Conservation (phyloP, 2,797 vertebrate species). For the Hybognathus amarus region DNA sequence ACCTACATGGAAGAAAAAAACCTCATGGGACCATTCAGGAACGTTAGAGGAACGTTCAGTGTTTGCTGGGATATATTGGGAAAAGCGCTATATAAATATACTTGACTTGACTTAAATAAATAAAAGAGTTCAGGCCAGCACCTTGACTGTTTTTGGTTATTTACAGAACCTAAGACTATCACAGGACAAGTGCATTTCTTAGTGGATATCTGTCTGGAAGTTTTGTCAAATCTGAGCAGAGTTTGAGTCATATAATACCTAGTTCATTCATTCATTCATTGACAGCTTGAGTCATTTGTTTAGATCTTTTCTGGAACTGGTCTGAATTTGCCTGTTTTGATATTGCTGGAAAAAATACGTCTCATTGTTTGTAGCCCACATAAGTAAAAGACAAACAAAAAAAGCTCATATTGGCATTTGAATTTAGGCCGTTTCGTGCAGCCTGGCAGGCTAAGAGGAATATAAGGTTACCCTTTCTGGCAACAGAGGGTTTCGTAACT, state of each 20-base stretch:
- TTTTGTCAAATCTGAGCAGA: background rate
- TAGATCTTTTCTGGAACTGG: background rate
- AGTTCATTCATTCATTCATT: too few species aligned
- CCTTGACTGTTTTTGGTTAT: background rate
- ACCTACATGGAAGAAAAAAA: too few species aligned
- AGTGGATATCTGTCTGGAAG: background rate
- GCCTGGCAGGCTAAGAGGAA: background rate
- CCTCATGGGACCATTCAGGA: too few species aligned
- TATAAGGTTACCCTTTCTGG: background rate
- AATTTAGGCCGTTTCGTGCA: background rate
- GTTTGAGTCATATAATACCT: too few species aligned
- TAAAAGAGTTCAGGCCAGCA: background rate
- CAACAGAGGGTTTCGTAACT: conserved; percentile 16
- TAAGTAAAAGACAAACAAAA: background rate
- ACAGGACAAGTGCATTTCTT: background rate
- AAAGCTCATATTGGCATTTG: background rate
- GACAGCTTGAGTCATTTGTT: background rate
- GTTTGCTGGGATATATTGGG: too few species aligned
- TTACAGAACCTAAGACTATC: background rate
- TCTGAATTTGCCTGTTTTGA: background rate
- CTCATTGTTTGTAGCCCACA: background rate
- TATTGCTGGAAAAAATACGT: background rate
- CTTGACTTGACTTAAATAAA: background rate
- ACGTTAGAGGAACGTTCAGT: too few species aligned
- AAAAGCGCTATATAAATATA: too few species aligned